Percentiles rank a stretch among this genome's conserved stretches.
Conservation (phyloP, 2,888 invertebrate species). For the Eristalis tenax region DNA sequence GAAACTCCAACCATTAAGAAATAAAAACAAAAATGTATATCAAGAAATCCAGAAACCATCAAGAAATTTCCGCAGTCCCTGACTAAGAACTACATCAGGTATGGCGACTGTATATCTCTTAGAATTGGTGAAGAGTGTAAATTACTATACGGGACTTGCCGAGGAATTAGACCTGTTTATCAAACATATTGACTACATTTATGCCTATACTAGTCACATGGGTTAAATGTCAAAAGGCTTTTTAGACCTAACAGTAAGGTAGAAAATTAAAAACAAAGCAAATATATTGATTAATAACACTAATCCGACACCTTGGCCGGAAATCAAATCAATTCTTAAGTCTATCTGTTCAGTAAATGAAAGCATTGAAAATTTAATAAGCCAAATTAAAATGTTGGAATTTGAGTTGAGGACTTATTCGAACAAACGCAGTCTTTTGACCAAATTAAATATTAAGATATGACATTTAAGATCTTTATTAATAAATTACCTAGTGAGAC, state of each 20-base stretch:
- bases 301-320: neutral
- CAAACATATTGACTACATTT: slow-evolving; percentile 5
- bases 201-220: neutral
- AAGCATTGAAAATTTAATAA: slow-evolving; percentile 1
- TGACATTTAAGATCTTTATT: no score
- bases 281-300: no score
- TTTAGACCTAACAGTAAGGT: slow-evolving; percentile 1
- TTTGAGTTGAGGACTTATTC: slow-evolving; percentile 7
- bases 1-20: no score
- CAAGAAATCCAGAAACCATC: no score
- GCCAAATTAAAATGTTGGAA: slow-evolving; percentile 10
- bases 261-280: neutral
- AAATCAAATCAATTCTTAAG: neutral
- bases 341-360: slow-evolving; percentile 2
- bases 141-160: neutral
- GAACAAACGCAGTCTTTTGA: neutral
- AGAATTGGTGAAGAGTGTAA: no score
- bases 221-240: neutral
- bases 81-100: neutral
- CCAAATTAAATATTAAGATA: slow-evolving; percentile 19
- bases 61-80: no score
- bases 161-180: slow-evolving; percentile 15
- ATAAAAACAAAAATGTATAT: no score
- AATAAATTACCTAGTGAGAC: slow-evolving; percentile 1
- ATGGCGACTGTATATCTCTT: no score